These are phyloP conservation scores for Oryzias javanicus DNA, from an alignment of 2,113 vertebrate genomes.

Conservation along the genomic window DNA sequence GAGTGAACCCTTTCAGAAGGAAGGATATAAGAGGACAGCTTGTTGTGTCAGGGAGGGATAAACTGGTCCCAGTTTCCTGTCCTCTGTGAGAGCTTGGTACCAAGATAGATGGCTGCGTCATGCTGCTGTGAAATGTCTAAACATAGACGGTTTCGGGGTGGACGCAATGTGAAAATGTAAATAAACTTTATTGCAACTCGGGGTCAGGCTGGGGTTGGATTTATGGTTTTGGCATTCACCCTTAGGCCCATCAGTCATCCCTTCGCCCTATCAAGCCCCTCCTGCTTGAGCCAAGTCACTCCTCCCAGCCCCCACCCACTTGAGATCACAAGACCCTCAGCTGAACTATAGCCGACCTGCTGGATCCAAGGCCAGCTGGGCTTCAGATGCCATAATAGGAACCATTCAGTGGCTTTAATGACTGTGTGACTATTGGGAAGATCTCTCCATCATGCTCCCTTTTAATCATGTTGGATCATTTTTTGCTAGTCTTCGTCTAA, in stretches of 20 bases:
- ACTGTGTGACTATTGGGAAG: conserved; percentile 50
- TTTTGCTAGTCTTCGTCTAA: conserved; percentile 5
- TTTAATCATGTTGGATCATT: conserved; percentile 11
- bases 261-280: conserved; percentile 61
- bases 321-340: conserved; percentile 83
- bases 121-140: conserved; percentile 71
- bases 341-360: conserved; percentile 91
- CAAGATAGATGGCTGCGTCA: conserved; percentile 58
- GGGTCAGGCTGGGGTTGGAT: conserved; percentile 80
- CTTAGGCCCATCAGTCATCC: conserved; percentile 82
- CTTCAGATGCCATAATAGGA: conserved; percentile 78
- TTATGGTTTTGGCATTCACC: conserved; percentile 84
- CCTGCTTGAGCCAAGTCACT: conserved; percentile 47
- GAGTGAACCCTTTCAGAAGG: conserved; percentile 45
- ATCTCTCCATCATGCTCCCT: conserved; percentile 20
- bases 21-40: conserved; percentile 47
- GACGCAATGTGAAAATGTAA: conserved; percentile 82
- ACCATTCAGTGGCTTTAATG: conserved; percentile 71
- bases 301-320: conserved; percentile 45
- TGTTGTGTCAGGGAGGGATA: conserved; percentile 55
- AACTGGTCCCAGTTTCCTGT: conserved; percentile 49
- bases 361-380: conserved; percentile 88
- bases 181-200: conserved; percentile 82
- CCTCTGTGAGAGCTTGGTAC: conserved; percentile 36
- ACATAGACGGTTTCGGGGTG: conserved; percentile 75